Evolutionary conservation across 2,888 invertebrate genomes (phyloP), one percentile per base, ranked within the genome.

Genomic region (Mylabris sibirica): DNA sequence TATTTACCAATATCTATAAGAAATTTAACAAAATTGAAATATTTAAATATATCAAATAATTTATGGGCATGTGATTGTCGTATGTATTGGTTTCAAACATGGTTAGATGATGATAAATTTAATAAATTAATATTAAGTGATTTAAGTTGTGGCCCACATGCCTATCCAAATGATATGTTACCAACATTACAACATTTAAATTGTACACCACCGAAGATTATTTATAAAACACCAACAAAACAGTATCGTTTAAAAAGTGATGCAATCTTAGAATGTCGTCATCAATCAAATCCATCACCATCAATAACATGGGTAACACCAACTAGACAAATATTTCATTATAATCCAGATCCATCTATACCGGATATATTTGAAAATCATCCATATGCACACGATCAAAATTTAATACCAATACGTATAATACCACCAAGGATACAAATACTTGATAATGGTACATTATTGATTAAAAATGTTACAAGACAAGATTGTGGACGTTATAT

Each of bases 241-340:
- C 85, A 90, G 79, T 90, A 92, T 81, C 82, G 90, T 72, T 83
- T 93, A 66, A 89, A 89, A 78, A 87, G 89, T 11, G 88, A 91
- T 68, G 94, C 93, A 1, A 84, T 92, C 20, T 85, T 97, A 38
- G 91, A 93, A 79, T 97, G 96, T 84, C 89, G 89, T 71, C 80
- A 74, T 67, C 73, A 72, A 49, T 87, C 87, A 35, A 93, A 93
- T 0, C 95, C 95, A 0, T 85, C 88, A 59, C 94, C 95, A 1
- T 92, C 93, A 59, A 88, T 96, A 64, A 93, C 93, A 12, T 97
- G 96, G 96, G 90, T 94, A 34, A 94, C 95, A 2, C 94, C 94
- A 3, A 89, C 87, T 0, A 87, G 91, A 64, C 87, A 90, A 78
- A 89, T 93, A 20, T 89, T 90, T 76, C 93, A 94, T 72, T 93